Conservation (phyloP, 2,797 vertebrate species). For the Columba guinea region DNA sequence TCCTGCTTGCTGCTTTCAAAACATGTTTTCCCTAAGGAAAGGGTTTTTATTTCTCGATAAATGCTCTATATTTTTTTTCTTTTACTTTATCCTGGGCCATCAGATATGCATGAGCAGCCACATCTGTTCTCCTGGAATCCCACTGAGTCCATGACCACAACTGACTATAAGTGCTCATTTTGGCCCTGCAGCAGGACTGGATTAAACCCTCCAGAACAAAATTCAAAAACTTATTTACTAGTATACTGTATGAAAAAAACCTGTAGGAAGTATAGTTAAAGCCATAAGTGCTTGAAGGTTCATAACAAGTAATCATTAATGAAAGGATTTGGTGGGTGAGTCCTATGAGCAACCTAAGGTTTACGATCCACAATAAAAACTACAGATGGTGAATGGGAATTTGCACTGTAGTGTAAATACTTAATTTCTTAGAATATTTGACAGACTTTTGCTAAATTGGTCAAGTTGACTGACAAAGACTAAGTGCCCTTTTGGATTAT, state of each 20-base stretch:
- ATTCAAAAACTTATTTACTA: not conserved
- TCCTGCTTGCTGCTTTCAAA: not conserved
- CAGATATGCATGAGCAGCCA: not conserved
- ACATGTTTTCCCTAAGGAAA: not conserved
- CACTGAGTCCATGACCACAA: not conserved
- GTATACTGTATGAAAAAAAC: not conserved
- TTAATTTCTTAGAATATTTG: not conserved
- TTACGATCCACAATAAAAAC: not conserved
- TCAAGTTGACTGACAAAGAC: not conserved
- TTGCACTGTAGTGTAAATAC: not conserved
- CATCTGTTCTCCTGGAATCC: not conserved
- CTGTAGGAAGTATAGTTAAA: not conserved
- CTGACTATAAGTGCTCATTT: not conserved
- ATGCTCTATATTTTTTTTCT: not conserved
- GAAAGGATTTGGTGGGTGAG: accelerated
- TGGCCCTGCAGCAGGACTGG: not conserved
- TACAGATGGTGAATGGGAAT: not conserved
- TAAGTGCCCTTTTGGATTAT: not conserved
- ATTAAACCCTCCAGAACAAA: not conserved
- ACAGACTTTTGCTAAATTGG: not conserved
- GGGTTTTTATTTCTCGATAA: not conserved
- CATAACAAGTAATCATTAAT: not conserved
- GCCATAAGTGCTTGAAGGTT: not conserved
- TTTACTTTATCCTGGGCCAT: not conserved
- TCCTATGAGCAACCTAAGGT: not conserved